phyloP scores from a whole-genome alignment of 2,113 vertebrate species.

The Lutjanus erythropterus region DNA sequence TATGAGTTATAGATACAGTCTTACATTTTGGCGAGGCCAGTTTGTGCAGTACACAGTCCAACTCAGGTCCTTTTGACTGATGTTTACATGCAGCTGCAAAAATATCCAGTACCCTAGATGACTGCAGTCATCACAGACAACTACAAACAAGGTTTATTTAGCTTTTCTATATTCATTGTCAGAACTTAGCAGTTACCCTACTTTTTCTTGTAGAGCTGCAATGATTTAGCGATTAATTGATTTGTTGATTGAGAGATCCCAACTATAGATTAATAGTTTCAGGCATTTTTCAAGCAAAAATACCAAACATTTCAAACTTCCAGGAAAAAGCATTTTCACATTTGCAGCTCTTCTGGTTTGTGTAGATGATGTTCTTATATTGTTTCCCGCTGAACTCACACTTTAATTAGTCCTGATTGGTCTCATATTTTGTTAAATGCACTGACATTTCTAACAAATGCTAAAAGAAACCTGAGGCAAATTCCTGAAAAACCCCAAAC shows the following conservation, averaged over 20 bases:
- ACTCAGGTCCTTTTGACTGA: not conserved
- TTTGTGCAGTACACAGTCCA: slow-evolving; percentile 3
- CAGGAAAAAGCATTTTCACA: no score
- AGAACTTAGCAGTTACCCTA: not conserved
- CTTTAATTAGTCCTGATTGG: not conserved
- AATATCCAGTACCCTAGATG: not conserved
- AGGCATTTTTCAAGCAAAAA: no score
- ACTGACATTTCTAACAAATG: not conserved
- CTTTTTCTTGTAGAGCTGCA: no score
- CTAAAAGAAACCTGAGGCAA: not conserved
- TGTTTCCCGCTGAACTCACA: not conserved
- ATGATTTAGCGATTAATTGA: no score
- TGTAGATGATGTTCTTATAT: not conserved
- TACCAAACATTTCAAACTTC: no score
- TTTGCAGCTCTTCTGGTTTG: no score
- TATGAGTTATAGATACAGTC: slow-evolving; percentile 2
- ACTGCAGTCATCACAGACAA: not conserved
- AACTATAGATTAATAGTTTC: no score
- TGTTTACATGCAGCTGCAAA: slow-evolving; percentile 5
- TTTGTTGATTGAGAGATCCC: no score
- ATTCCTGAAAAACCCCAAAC: not conserved
- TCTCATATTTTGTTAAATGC: not conserved
- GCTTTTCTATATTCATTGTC: not conserved
- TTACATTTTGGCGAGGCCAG: not conserved
- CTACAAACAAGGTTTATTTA: not conserved